Evolutionary conservation across 92 coral and sea anemone genomes (phyloP).

Genomic region (Scolanthus callimorphus): DNA sequence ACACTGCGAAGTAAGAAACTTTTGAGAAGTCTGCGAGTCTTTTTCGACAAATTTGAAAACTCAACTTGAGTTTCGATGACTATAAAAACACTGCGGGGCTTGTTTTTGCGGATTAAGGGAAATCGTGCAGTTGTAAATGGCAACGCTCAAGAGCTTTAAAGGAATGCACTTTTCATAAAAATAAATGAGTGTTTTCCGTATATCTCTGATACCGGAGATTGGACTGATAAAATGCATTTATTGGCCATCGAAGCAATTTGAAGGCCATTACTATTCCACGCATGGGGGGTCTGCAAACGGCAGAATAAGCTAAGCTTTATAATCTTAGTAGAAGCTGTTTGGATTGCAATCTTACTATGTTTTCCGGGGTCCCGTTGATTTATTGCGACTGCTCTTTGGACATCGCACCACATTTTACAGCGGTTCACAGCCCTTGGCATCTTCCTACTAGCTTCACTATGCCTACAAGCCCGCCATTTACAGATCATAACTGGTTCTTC

Average conservation of each 20-base stretch:
- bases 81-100: no score
- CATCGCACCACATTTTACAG: slow-evolving; percentile 20
- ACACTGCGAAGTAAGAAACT: slow-evolving; percentile 10
- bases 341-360: slow-evolving; percentile 6
- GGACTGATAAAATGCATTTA: slow-evolving; percentile 64
- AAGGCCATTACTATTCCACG: slow-evolving; percentile 32
- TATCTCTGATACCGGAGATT: slow-evolving; percentile 68
- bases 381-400: slow-evolving; percentile 35
- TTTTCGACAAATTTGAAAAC: no score
- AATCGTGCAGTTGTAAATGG: no score
- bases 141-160: no score
- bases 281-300: slow-evolving; percentile 83
- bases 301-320: not conserved
- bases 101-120: no score
- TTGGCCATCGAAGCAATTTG: slow-evolving; percentile 69
- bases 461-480: not conserved
- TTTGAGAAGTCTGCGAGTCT: no score
- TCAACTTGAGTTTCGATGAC: no score
- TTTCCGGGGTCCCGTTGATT: slow-evolving; percentile 16
- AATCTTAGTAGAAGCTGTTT: no score
- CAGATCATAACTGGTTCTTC: not conserved
- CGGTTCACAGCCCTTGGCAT: slow-evolving; percentile 29
- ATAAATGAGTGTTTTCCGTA: slow-evolving; percentile 45
- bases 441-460: not conserved
- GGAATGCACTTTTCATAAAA: slow-evolving; percentile 29